These are phyloP conservation scores for Scaptomyza graminum DNA, from an alignment of 1,140 invertebrate genomes.

Conservation along the genomic window DNA sequence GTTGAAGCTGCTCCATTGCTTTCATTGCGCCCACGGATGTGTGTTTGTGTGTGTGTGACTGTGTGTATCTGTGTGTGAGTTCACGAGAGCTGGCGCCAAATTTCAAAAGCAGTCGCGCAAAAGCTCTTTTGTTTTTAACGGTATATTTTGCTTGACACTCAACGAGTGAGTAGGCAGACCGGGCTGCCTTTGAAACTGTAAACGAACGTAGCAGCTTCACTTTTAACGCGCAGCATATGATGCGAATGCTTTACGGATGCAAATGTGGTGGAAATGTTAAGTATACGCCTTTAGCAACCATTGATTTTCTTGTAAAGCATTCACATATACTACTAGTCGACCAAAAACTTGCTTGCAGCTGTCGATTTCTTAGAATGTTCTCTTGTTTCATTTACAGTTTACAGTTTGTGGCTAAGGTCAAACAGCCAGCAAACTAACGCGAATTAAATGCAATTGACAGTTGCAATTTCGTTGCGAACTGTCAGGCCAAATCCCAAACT, in stretches of 20 bases:
- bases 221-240: constrained; percentile 41
- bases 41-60: constrained; percentile 17
- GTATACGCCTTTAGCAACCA: constrained; percentile 7
- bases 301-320: constrained; percentile 8
- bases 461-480: constrained; percentile 78
- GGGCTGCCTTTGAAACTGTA: constrained; percentile 64
- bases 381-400: constrained; percentile 1
- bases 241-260: constrained; percentile 41
- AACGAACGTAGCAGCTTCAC: constrained; percentile 60
- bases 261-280: constrained; percentile 19
- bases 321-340: background rate
- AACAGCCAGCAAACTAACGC: constrained; percentile 55
- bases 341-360: constrained; percentile 7
- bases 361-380: constrained; percentile 8
- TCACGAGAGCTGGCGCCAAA: constrained; percentile 67
- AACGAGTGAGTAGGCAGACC: constrained; percentile 23
- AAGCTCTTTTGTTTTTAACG: constrained; percentile 65
- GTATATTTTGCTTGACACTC: constrained; percentile 72
- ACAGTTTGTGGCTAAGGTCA: constrained; percentile 58
- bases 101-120: constrained; percentile 72
- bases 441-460: constrained; percentile 82
- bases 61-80: background rate
- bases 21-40: constrained; percentile 49
- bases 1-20: constrained; percentile 49
- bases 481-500: constrained; percentile 75